Conservation (phyloP, 2,113 vertebrate genomes). For the Sigmodon hispidus region DNA sequence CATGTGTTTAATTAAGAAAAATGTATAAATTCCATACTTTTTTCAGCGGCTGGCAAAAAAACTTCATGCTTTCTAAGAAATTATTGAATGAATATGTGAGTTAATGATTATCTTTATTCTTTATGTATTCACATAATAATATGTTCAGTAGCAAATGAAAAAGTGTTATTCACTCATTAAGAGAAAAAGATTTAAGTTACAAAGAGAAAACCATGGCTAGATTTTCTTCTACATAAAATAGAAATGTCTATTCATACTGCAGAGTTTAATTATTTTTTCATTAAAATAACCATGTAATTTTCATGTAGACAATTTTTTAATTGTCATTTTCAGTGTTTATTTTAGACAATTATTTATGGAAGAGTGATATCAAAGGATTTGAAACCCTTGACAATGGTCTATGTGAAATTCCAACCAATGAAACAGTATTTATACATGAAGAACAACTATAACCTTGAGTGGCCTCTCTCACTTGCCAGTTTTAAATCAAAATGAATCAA, state of each 20-base stretch:
- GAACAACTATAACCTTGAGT: slow-evolving; percentile 58
- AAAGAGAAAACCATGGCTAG: not conserved
- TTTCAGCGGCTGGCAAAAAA: not conserved
- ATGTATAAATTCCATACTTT: not conserved
- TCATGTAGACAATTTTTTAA: not conserved
- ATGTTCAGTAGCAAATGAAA: not conserved
- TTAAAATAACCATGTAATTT: not conserved
- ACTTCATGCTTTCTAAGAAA: not conserved
- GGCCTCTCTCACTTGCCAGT: slow-evolving; percentile 35
- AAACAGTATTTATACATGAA: slow-evolving; percentile 65
- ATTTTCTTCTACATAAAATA: not conserved
- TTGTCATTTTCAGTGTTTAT: not conserved
- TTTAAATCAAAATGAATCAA: slow-evolving; percentile 77
- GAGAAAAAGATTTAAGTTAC: not conserved
- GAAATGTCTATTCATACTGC: not conserved
- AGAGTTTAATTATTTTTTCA: not conserved
- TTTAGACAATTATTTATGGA: not conserved
- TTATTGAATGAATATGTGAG: not conserved
- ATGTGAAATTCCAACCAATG: not conserved
- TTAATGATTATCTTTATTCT: not conserved
- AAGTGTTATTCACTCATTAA: not conserved
- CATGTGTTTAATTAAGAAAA: not conserved
- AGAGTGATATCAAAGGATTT: not conserved
- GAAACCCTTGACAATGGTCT: not conserved
- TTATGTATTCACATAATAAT: not conserved